phyloP scores from a whole-genome alignment of 2,113 vertebrate species.

The Sciurus niger region DNA sequence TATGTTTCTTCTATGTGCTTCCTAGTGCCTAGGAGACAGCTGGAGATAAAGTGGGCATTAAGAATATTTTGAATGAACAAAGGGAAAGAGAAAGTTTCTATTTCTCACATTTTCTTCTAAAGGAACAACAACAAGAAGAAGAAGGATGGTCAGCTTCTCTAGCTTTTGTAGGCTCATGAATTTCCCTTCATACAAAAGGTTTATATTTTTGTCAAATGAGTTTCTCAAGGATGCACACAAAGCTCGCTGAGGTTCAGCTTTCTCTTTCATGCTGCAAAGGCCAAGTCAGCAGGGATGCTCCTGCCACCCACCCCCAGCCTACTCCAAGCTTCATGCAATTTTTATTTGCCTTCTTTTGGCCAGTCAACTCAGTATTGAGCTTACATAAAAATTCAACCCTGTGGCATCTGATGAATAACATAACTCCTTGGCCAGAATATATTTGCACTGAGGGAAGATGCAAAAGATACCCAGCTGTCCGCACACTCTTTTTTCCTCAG shows the following conservation, averaged over 20 bases:
- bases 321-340: slow-evolving; percentile 76
- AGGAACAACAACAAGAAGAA: neutral
- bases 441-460: slow-evolving; percentile 51
- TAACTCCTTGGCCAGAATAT: slow-evolving; percentile 80
- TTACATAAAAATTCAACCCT: slow-evolving; percentile 78
- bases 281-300: slow-evolving; percentile 77
- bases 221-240: slow-evolving; percentile 64
- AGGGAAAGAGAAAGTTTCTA: neutral
- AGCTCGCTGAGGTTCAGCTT: slow-evolving; percentile 65
- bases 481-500: neutral
- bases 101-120: slow-evolving; percentile 6
- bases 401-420: slow-evolving; percentile 86
- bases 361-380: slow-evolving; percentile 66
- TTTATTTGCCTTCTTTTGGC: slow-evolving; percentile 78
- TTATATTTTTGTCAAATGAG: slow-evolving; percentile 27
- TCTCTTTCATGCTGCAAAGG: slow-evolving; percentile 64
- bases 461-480: slow-evolving; percentile 53
- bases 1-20: neutral
- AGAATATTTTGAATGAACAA: neutral
- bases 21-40: neutral
- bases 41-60: neutral
- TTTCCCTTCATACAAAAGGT: slow-evolving; percentile 40
- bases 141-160: neutral
- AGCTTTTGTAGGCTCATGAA: neutral
- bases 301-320: slow-evolving; percentile 44